Evolutionary conservation across 2,797 vertebrate genomes (phyloP).

Genomic region (Tapera naevia): DNA sequence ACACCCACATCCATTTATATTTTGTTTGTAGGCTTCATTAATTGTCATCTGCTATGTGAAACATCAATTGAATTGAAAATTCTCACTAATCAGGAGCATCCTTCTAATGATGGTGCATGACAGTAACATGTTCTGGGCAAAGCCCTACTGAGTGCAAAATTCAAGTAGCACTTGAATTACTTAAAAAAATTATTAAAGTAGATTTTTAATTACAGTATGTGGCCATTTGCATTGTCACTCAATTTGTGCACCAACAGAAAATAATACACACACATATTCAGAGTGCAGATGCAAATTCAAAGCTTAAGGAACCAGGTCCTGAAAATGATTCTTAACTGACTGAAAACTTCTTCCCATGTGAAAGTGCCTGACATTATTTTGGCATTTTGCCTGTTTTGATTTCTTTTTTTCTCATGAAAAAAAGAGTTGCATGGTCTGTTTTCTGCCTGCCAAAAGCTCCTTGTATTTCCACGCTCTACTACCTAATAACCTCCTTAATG

Average conservation of each 20-base stretch:
- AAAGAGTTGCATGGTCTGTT: background rate
- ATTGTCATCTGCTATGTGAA: background rate
- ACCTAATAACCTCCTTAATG: background rate
- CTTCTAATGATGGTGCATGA: background rate
- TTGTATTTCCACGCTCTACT: background rate
- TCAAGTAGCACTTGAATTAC: background rate
- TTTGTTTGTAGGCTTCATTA: background rate
- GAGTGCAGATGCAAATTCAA: slow-evolving; percentile 39
- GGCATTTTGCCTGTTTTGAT: background rate
- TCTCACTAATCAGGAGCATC: background rate
- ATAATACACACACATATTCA: background rate
- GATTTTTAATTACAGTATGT: background rate
- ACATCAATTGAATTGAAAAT: background rate
- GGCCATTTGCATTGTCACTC: background rate
- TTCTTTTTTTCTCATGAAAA: background rate
- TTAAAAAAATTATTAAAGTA: background rate
- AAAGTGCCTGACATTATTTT: background rate
- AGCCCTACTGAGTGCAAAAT: background rate
- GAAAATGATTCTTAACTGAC: slow-evolving; percentile 37
- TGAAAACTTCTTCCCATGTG: no score
- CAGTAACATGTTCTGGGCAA: background rate
- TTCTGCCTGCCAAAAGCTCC: background rate
- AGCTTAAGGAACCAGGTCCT: slow-evolving; percentile 36
- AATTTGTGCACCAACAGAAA: background rate
- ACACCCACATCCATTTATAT: background rate